These are phyloP conservation scores for Thelaira solivaga DNA, from an alignment of 2,888 invertebrate species.

Conservation along the genomic window DNA sequence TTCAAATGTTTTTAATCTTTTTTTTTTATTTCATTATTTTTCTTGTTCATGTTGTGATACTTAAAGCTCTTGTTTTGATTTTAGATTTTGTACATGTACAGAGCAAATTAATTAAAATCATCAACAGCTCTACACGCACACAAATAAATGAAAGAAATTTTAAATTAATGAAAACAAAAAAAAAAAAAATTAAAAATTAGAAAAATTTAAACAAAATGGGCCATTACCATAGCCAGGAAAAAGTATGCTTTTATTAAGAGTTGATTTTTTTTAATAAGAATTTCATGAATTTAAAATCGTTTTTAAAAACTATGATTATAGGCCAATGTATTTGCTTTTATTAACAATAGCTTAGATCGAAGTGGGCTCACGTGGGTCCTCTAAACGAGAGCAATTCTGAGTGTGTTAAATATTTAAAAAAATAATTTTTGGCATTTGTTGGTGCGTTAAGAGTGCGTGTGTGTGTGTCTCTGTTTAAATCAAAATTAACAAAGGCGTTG, in stretches of 20 bases:
- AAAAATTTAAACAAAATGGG: not conserved
- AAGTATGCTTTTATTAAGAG: no score
- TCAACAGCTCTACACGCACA: not conserved
- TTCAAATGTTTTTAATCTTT: conserved; percentile 29
- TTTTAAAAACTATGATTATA: no score
- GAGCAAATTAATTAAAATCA: conserved; percentile 41
- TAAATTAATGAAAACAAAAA: no score
- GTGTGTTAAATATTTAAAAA: not conserved
- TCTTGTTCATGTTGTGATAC: conserved; percentile 1
- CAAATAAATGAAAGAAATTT: not conserved
- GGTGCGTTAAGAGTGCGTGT: conserved; percentile 42
- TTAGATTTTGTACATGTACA: not conserved
- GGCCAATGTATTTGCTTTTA: no score
- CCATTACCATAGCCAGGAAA: no score
- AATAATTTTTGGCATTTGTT: conserved; percentile 21
- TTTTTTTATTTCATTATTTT: no score
- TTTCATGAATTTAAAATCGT: no score
- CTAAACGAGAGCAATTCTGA: no score
- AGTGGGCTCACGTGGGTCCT: no score
- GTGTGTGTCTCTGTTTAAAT: conserved; percentile 42
- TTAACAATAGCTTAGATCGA: no score
- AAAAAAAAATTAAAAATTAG: not conserved
- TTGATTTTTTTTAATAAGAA: no score
- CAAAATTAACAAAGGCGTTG: conserved; percentile 57
- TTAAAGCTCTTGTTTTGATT: not conserved